These are phyloP conservation scores for Paguma larvata DNA, from an alignment of 2,797 vertebrate genomes.

Conservation along the genomic window DNA sequence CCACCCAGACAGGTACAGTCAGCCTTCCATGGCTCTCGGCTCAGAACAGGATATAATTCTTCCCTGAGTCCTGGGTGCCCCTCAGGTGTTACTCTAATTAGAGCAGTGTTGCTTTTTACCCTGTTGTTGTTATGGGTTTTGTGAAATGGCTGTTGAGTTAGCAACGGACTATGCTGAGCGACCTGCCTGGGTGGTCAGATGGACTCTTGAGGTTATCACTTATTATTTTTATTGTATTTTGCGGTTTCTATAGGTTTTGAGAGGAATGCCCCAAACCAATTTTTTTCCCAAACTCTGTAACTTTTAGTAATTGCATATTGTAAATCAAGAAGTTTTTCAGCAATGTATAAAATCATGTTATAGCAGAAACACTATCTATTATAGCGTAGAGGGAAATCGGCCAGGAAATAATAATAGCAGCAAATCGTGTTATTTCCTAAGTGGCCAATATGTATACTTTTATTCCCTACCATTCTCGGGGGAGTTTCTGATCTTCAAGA, in stretches of 20 bases:
- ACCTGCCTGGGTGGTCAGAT: neutral
- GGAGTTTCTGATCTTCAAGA: neutral
- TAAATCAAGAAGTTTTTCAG: neutral
- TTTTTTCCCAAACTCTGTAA: neutral
- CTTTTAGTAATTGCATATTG: neutral
- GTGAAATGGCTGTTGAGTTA: neutral
- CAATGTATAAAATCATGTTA: neutral
- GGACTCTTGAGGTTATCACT: neutral
- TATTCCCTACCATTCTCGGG: neutral
- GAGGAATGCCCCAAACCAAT: neutral
- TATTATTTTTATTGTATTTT: neutral
- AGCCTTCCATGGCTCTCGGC: neutral
- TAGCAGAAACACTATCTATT: neutral
- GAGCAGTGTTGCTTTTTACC: neutral
- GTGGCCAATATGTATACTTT: neutral
- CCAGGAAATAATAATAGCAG: neutral
- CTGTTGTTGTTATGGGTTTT: neutral
- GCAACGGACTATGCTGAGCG: neutral
- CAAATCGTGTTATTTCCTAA: neutral
- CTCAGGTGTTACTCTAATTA: neutral
- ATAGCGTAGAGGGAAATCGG: neutral
- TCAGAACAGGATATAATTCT: neutral
- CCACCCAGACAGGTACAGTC: neutral
- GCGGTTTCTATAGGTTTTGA: neutral
- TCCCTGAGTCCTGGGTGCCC: fast-evolving